Evolutionary conservation across 2,797 vertebrate species (phyloP), one percentile per base, ranked within the genome.

Genomic region (Lacerta viridis): DNA sequence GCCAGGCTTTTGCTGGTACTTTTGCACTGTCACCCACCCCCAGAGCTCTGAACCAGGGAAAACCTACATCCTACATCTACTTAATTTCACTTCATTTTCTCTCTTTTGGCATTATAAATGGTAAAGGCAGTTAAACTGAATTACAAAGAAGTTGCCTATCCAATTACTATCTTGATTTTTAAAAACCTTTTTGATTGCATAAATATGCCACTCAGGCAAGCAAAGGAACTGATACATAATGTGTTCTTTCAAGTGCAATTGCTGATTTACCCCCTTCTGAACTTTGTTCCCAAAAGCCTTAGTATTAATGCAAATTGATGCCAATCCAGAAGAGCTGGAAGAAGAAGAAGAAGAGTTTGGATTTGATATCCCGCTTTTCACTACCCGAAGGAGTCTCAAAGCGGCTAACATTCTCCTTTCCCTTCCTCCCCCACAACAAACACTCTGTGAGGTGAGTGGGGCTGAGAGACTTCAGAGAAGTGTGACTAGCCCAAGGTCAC

Each of bases 271-370:
- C 68, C 43, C 69, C 39, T 29, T 46, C 41, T 69, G 46, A 71
- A 33, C 59, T n/a, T 83, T 71, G 29, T 50, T 46, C 33, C 33
- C 66, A 1, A 39, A 75, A 75, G 18, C 36, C 72, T 3, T 17
- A 33, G 46, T 50, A 18, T 83, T 83, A 83, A 33, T 71, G 27
- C 41, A 83, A 83, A 83, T n/a, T 23, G 25, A 61, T 61, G 59
- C 18, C 61, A 18, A 64, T 23, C 61, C 20, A 64, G 20, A 64
- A 23, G 61, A 20, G 20, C 17, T 64, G 61, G 61, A 18, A 6
- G n/a, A n/a, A n/a, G n/a, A n/a, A n/a, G n/a, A n/a, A n/a, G n/a
- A n/a, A n/a, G n/a, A n/a, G n/a, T n/a, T n/a, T n/a, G n/a, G n/a
- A n/a, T n/a, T n/a, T n/a, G n/a, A n/a, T n/a, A n/a, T n/a, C n/a